phyloP scores from a whole-genome alignment of 2,888 invertebrate species.

The Hecatera dysodea region DNA sequence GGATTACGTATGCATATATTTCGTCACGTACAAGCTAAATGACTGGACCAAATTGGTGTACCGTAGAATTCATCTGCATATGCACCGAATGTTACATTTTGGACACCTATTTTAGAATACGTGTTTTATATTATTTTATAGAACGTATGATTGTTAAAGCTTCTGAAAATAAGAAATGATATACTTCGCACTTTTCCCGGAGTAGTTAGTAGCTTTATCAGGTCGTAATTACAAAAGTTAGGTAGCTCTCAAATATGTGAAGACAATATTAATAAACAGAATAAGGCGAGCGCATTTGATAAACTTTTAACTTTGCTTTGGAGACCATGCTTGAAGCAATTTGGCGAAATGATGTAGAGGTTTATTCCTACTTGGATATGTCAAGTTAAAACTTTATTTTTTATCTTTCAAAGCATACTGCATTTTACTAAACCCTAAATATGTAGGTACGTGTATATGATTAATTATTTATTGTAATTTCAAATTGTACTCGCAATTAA shows the following conservation, averaged over 20 bases:
- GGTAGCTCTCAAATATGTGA: slow-evolving; percentile 18
- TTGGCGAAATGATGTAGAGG: slow-evolving; percentile 1
- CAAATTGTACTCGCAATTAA: background rate
- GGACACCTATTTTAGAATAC: slow-evolving; percentile 7
- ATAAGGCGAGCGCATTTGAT: slow-evolving; percentile 11
- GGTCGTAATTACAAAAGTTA: slow-evolving; percentile 9
- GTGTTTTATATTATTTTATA: background rate
- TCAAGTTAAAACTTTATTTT: background rate
- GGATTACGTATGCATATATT: slow-evolving; percentile 40
- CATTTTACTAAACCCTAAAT: background rate
- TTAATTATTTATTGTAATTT: background rate
- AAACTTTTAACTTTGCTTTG: slow-evolving; percentile 11
- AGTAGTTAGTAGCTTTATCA: slow-evolving; percentile 12
- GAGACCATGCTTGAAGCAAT: slow-evolving; percentile 2
- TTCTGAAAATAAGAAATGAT: background rate
- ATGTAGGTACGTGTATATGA: too few relatives aligned
- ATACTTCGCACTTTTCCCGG: background rate
- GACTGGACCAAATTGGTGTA: slow-evolving; percentile 42
- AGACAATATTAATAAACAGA: slow-evolving; percentile 3
- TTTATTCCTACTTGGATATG: background rate
- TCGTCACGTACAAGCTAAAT: slow-evolving; percentile 51
- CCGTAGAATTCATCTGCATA: slow-evolving; percentile 51
- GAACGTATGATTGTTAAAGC: background rate
- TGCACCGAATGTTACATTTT: slow-evolving; percentile 34
- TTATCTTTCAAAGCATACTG: background rate